Evolutionary conservation across 1,140 invertebrate species (phyloP).

Genomic region (Chrysomallon squamiferum): DNA sequence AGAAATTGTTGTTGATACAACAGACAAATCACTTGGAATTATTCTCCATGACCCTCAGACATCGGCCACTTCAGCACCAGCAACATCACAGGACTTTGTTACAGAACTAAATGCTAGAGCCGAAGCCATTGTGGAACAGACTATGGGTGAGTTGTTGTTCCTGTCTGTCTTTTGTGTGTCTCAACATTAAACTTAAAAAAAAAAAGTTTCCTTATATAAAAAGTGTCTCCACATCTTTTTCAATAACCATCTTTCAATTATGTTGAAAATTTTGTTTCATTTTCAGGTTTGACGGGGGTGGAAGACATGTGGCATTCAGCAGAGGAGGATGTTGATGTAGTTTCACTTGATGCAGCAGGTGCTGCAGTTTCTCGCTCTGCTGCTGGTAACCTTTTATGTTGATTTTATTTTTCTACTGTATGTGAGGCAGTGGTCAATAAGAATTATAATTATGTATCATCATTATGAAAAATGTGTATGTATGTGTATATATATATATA

Average conservation of each 20-base stretch:
- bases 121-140: conserved; percentile 26
- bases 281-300: neutral
- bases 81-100: conserved; percentile 6
- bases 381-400: neutral
- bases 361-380: neutral
- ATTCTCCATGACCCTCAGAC: conserved; percentile 1
- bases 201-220: too few species aligned
- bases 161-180: too few species aligned
- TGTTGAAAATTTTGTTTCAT: too few species aligned
- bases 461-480: too few species aligned
- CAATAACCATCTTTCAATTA: too few species aligned
- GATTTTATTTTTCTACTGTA: neutral
- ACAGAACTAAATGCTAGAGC: conserved; percentile 24
- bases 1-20: conserved; percentile 21
- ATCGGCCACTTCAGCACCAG: neutral
- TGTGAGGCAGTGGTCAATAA: neutral
- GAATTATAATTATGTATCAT: too few species aligned
- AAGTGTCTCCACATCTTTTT: too few species aligned
- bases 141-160: conserved; percentile 17
- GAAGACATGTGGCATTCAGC: conserved; percentile 27
- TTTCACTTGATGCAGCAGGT: conserved; percentile 28
- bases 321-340: conserved; percentile 47
- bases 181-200: neutral
- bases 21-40: conserved; percentile 3
- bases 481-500: too few species aligned